Evolutionary conservation across 2,797 vertebrate genomes (phyloP).

Genomic region (Orientallactaga sibirica): DNA sequence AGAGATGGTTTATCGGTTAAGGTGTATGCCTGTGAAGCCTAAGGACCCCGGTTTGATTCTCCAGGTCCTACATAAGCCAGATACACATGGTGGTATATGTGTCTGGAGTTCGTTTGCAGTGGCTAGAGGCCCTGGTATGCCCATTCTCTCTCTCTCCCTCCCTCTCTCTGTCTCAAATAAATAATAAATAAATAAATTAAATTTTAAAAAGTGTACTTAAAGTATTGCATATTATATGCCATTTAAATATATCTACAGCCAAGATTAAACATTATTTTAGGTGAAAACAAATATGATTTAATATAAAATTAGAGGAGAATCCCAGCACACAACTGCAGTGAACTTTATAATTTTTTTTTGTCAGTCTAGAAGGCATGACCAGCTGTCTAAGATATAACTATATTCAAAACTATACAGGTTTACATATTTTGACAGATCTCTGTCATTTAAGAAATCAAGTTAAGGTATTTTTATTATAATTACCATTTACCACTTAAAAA

Average conservation of each 20-base stretch:
- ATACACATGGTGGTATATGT: too few species aligned
- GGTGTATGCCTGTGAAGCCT: too few species aligned
- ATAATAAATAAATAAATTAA: too few species aligned
- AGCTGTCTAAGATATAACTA: neutral
- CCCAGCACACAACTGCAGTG: neutral
- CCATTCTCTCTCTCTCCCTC: too few species aligned
- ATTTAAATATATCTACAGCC: neutral
- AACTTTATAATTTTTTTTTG: neutral
- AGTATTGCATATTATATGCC: neutral
- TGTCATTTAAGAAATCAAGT: neutral
- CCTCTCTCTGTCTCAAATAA: too few species aligned
- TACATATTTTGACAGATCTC: slow-evolving; percentile 20
- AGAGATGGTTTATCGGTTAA: too few species aligned
- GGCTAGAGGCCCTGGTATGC: neutral
- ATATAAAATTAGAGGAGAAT: slow-evolving; percentile 25
- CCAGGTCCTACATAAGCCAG: too few species aligned
- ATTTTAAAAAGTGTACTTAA: neutral
- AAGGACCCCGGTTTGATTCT: too few species aligned
- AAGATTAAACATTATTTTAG: slow-evolving; percentile 30
- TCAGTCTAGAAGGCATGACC: neutral
- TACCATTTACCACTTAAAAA: neutral
- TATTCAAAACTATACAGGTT: neutral
- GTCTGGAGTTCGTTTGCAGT: too few species aligned
- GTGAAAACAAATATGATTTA: slow-evolving; percentile 1
- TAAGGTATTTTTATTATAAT: slow-evolving; percentile 22